These are phyloP conservation scores for Montipora capitata DNA, from an alignment of 92 coral and sea anemone genomes.

Conservation along the genomic window DNA sequence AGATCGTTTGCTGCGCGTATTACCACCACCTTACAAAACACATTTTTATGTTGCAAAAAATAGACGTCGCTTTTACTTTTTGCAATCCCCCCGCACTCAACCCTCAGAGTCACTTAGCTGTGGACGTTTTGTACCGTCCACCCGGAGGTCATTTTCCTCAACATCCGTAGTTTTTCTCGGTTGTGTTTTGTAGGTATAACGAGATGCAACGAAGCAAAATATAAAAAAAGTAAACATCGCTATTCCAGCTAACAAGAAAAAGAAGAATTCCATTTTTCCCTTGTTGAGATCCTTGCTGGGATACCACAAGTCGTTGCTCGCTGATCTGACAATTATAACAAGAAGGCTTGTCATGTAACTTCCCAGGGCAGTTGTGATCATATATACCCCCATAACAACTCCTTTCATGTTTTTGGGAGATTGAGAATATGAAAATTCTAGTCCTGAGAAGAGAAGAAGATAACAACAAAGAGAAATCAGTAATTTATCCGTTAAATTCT, in stretches of 20 bases:
- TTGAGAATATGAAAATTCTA: conserved; percentile 94
- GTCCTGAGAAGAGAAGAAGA: conserved; percentile 50
- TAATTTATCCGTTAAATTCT: too few species aligned
- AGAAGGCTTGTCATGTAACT: conserved; percentile 76
- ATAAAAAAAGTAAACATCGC: too few species aligned
- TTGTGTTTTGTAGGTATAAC: neutral
- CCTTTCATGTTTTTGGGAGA: conserved; percentile 91
- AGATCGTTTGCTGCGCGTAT: too few species aligned
- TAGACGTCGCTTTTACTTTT: too few species aligned
- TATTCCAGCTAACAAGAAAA: neutral
- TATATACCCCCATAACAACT: conserved; percentile 87
- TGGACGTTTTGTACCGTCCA: neutral
- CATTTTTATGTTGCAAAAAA: too few species aligned
- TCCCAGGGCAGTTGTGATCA: conserved; percentile 85
- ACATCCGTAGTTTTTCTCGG: neutral
- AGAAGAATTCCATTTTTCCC: conserved; percentile 84
- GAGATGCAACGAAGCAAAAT: too few species aligned
- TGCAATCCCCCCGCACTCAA: too few species aligned
- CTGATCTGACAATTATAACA: conserved; percentile 76
- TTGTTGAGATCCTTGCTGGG: conserved; percentile 82
- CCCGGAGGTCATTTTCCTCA: neutral
- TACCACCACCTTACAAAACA: too few species aligned
- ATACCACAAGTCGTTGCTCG: conserved; percentile 69
- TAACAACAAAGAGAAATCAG: too few species aligned
- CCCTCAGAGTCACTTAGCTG: too few species aligned